Conservation (phyloP, 2,113 vertebrate genomes). For the Aramus guarauna region DNA sequence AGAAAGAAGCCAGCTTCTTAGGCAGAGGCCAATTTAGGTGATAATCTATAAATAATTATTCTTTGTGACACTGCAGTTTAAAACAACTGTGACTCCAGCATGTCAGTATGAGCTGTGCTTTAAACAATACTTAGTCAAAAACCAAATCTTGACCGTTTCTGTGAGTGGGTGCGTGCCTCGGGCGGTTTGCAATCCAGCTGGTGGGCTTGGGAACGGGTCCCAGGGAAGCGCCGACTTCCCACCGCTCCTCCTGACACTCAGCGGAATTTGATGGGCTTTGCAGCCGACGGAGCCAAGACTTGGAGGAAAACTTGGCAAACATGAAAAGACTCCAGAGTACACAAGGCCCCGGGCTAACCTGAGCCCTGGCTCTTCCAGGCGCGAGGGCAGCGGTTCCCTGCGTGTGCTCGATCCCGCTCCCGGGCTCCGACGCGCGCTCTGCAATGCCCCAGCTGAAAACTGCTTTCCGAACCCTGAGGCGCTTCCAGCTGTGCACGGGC, state of each 20-base stretch:
- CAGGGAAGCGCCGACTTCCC: not conserved
- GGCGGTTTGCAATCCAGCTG: not conserved
- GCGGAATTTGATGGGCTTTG: not conserved
- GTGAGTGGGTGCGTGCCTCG: not conserved
- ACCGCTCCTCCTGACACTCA: fast-evolving
- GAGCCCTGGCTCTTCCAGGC: not conserved
- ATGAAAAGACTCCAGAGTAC: not conserved
- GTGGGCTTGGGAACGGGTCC: not conserved
- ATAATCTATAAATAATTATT: not conserved
- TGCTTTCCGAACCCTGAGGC: not conserved
- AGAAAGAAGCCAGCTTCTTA: not conserved
- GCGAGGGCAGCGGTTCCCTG: too few relatives aligned
- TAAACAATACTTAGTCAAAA: not conserved
- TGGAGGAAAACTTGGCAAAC: not conserved
- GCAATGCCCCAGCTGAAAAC: not conserved
- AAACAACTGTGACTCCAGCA: not conserved
- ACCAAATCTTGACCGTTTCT: not conserved
- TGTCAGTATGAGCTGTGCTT: not conserved
- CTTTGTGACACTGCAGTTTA: not conserved
- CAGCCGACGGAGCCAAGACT: not conserved
- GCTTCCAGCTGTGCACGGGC: too few relatives aligned
- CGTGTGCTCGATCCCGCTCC: too few relatives aligned
- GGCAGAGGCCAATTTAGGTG: not conserved
- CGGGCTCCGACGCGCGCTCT: too few relatives aligned
- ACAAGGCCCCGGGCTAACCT: not conserved